Percentiles rank a stretch among this genome's conserved stretches.
These are phyloP conservation scores for Cancer borealis DNA, from an alignment of 2,888 invertebrate species.

Conservation along the genomic window DNA sequence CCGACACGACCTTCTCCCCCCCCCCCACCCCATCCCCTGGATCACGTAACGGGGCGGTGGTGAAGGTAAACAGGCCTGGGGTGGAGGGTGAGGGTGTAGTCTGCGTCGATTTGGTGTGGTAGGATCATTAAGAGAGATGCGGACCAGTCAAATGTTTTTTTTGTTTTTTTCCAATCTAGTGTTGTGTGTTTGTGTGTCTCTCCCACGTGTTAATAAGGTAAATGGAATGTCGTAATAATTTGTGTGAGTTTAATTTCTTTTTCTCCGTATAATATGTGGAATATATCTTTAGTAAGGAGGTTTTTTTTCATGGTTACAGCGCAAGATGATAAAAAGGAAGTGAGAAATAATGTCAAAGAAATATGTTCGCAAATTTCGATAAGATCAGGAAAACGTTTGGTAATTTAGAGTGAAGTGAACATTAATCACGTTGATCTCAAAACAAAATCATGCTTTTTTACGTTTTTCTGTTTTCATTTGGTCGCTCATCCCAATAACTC, in stretches of 20 bases:
- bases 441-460: not conserved
- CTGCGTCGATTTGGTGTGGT: not conserved
- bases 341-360: no score
- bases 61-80: not conserved
- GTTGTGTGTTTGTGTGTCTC: no score
- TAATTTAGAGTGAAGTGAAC: slow-evolving; percentile 26
- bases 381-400: not conserved
- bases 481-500: not conserved
- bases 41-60: not conserved
- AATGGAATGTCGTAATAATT: no score
- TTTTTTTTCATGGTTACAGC: no score
- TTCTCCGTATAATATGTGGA: no score
- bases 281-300: no score
- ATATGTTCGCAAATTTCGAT: not conserved
- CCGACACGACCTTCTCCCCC: not conserved
- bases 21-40: not conserved
- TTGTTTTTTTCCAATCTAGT: no score
- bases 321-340: no score
- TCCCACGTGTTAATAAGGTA: no score
- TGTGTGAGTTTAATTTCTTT: no score
- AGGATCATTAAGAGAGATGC: no score
- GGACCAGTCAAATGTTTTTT: no score
- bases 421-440: not conserved
- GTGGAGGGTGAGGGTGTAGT: not conserved
- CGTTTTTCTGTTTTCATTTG: not conserved